Base-by-base conservation (phyloP, 2,113 vertebrate genomes). In the Poeciliopsis prolifica region DNA sequence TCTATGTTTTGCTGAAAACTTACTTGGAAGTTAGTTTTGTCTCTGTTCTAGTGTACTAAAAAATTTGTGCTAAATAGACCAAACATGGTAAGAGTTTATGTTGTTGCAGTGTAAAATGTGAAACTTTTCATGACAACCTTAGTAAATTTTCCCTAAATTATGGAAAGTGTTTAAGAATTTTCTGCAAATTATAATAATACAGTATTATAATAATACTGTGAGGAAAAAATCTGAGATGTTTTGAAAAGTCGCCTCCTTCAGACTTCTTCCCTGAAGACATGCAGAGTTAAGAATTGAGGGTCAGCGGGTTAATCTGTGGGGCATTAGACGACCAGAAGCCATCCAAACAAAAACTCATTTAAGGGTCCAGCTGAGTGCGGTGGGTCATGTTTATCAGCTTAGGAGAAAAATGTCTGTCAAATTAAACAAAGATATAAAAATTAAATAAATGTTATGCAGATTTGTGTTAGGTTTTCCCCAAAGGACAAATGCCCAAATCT, bases 291-390 rank as follows among this genome's bases (percentile, higher is more conserved):
- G 83, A 87, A 89, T 83, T 87, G n/a, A 63, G 73, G 91, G 85
- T 91, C 91, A 84, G 14, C n/a, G 40, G 88, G 90, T 92, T 91
- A 90, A 89, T 89, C 90, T 89, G 68, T 31, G 51, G 78, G 78
- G 87, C 77, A 79, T 87, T 80, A 82, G 48, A 68, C 54, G 73
- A 75, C 80, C 66, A 40, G 81, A 88, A 86, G 30, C 68, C 80
- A 74, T 79, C 67, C 17, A 87, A 91, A 89, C 84, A 77, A 86
- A 89, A 91, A 90, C 77, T 86, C 72, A 85, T 90, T 91, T 74
- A 81, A 29, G 61, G 83, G 81, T 90, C 83, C 78, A 74, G 35
- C 72, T 78, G 69, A 64, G 64, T 30, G 33, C 65, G 72, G 78
- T 54, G 61, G 80, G 80, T 75, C 19, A 10, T 83, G 84, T 88